Percentiles rank a stretch among this genome's conserved stretches.
Evolutionary conservation across 2,888 invertebrate species (phyloP).

Genomic region (Eupithecia dodoneata): DNA sequence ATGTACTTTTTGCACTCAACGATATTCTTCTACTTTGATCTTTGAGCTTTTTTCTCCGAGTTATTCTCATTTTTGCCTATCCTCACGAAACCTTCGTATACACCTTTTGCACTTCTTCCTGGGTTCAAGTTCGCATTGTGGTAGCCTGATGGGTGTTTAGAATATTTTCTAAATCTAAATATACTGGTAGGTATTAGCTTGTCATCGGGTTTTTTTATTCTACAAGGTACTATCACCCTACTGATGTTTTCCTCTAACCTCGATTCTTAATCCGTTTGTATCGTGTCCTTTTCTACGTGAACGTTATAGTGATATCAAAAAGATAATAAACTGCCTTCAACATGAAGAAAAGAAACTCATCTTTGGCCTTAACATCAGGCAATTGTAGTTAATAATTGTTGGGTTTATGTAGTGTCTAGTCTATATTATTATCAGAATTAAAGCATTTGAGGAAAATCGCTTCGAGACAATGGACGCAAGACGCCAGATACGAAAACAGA

Average conservation of each 20-base stretch:
- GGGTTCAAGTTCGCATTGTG: neutral
- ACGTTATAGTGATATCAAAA: neutral
- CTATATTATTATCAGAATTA: too few species aligned
- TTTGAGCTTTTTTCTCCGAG: neutral
- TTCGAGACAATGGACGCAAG: too few species aligned
- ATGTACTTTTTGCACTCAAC: neutral
- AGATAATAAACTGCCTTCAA: neutral
- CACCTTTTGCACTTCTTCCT: neutral
- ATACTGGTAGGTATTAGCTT: neutral
- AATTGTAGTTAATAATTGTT: too few species aligned
- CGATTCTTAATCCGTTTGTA: neutral
- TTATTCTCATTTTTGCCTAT: neutral
- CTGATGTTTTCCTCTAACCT: neutral
- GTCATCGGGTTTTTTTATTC: neutral
- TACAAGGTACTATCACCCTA: neutral
- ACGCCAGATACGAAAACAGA: too few species aligned
- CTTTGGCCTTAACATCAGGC: neutral
- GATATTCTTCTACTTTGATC: neutral
- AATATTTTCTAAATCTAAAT: neutral
- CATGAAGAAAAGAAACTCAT: neutral
- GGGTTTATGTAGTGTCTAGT: too few species aligned
- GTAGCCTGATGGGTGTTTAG: neutral
- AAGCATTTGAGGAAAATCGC: too few species aligned
- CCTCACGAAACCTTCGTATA: neutral
- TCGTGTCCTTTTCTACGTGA: neutral